Conservation (phyloP, 2,888 invertebrate species). For the Lumbricus terrestris region DNA sequence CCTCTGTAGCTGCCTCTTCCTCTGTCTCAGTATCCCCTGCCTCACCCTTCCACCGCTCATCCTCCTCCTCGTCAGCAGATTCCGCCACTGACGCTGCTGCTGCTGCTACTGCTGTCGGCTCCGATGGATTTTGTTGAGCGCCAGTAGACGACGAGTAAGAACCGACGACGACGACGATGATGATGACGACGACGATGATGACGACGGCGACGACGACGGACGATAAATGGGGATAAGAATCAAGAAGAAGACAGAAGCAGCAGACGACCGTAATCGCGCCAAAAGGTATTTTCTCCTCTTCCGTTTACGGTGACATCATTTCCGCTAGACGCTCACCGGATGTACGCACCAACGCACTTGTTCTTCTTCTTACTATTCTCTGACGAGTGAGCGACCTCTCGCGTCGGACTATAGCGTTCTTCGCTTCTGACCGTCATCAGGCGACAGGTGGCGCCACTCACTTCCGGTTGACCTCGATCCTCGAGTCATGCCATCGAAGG, state of each 20-base stretch:
- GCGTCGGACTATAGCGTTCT: background rate
- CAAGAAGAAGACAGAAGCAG: background rate
- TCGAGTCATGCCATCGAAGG: background rate
- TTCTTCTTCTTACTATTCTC: background rate
- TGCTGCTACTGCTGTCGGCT: no score
- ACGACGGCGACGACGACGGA: no score
- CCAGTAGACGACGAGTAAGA: background rate
- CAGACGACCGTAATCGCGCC: background rate
- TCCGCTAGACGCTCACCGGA: background rate
- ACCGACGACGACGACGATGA: no score
- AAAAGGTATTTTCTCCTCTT: background rate
- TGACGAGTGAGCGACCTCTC: no score
- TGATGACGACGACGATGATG: no score
- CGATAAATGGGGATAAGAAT: background rate
- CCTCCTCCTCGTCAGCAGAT: background rate
- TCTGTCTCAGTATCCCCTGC: no score
- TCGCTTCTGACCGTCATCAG: background rate
- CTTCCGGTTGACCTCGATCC: no score
- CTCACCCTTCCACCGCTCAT: no score
- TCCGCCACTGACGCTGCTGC: background rate
- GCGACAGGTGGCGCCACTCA: background rate
- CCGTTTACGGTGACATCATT: background rate
- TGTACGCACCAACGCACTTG: background rate
- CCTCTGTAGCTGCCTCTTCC: background rate
- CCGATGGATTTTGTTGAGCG: conserved; percentile 3